Evolutionary conservation across 2,888 invertebrate species (phyloP), one percentile per base, ranked within the genome.

Genomic region (Ferrisia virgata): DNA sequence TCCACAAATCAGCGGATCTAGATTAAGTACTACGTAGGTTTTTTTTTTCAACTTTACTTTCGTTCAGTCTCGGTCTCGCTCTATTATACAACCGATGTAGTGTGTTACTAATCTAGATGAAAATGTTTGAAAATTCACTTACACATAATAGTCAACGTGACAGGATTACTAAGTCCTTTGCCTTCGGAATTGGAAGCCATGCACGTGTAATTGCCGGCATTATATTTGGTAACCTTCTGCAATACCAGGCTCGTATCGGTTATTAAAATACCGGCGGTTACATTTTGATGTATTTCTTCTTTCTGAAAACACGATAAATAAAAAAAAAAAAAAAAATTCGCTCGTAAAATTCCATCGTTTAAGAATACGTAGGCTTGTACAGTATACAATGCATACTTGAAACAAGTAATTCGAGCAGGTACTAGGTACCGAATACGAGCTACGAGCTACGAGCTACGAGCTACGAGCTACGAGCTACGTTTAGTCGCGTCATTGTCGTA

Each of bases 131-230:
- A 64, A 64, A 64, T 36, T 69, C 31, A 89, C 91, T 90, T 87
- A 91, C 91, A 91, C 90, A 90, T 91, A 86, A 91, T 89, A 86
- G 89, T 89, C 83, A 91, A 89, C 64, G 88, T 87, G 36, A 91
- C 90, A 0, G 89, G 88, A 86, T 91, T 90, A 87, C 91, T 91
- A 86, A 88, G 88, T 36, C 90, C 90, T 86, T 93, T 94, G 72
- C 96, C 96, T 88, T 96, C 95, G 85, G 93, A 92, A 89, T 96
- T 96, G 85, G 93, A 94, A 39, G 95, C 95, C 89, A 94, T 91
- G 88, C 96, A 96, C 84, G 94, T 94, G 89, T 95, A 96, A 89
- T 94, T 93, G 4, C 96, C 96, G n/a, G 95, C 95, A 39, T 94
- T 94, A 85, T 92, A 92, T 85, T 95, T 91, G 72, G 93, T 94